Evolutionary conservation across 1,140 invertebrate genomes (phyloP), one percentile per base, ranked within the genome.

Genomic region (Rhopalosiphum maidis): DNA sequence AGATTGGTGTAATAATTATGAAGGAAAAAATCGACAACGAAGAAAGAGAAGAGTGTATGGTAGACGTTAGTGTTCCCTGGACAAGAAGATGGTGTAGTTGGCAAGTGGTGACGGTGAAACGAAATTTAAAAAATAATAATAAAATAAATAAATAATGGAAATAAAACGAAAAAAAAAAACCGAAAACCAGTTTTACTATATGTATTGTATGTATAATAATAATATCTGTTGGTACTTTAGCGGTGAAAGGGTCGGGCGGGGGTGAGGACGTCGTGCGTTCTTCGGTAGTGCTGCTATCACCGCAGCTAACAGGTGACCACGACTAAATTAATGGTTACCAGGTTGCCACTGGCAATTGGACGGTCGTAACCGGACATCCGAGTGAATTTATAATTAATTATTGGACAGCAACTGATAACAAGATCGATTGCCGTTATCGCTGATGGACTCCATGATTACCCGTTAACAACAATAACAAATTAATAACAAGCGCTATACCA

Each of bases 171-270:
- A 90, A 93, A 90, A 93, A 83, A 93, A 90, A 93, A 85, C 41
- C 37, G 15, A 85, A 93, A 93, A 93, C 91, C 91, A 93, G 91
- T 93, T 93, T 93, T 85, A 21, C 35, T 51, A 77, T 82, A 9
- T 60, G 22, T 68, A 11, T 68, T 68, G 30, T 68, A n/a, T 15
- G 11, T n/a, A n/a, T 51, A 51, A 51, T 68, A 68, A 68, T 68
- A 68, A 68, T 68, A 68, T 68, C 68, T 91, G 55, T 46, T n/a
- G 30, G 60, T 86, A 25, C 23, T 25, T 43, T 43, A 18, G 8
- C 22, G 35, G 82, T 54, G 48, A 55, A 86, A 54, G 48, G 90
- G 90, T 55, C 89, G 1, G 90, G 37, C 43, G 68, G 46, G 68
- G 90, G 46, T 22, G 86, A 35, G 86, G 86, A 88, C 7, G 60